Conservation (phyloP, 2,113 vertebrate genomes). For the Crotophaga sulcirostris region DNA sequence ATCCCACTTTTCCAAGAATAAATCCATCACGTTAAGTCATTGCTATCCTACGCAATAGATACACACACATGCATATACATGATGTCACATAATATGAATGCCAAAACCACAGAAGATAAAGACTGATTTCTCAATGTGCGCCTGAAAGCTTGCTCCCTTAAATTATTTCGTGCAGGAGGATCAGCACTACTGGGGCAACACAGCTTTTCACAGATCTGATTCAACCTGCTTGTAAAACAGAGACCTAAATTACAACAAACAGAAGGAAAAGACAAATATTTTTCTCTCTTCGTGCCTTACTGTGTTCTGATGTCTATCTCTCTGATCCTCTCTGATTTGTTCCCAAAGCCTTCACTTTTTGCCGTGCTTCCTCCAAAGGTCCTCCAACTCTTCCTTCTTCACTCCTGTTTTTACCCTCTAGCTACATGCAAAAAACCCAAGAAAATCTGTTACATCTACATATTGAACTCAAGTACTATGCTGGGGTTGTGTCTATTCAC, state of each 20-base stretch:
- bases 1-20: background rate
- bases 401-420: background rate
- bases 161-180: background rate
- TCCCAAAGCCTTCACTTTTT: background rate
- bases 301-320: background rate
- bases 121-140: background rate
- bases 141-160: background rate
- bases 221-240: background rate
- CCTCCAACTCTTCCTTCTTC: background rate
- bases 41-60: background rate
- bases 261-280: background rate
- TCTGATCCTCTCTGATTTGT: background rate
- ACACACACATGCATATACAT: background rate
- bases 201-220: background rate
- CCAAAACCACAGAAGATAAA: background rate
- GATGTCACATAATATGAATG: background rate
- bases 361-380: background rate
- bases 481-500: background rate
- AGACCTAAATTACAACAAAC: background rate
- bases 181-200: background rate
- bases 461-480: background rate
- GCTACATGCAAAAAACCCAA: background rate
- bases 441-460: background rate
- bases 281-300: background rate
- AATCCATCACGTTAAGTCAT: background rate